phyloP scores from a whole-genome alignment of 2,113 vertebrate genomes.

The Passer domesticus region DNA sequence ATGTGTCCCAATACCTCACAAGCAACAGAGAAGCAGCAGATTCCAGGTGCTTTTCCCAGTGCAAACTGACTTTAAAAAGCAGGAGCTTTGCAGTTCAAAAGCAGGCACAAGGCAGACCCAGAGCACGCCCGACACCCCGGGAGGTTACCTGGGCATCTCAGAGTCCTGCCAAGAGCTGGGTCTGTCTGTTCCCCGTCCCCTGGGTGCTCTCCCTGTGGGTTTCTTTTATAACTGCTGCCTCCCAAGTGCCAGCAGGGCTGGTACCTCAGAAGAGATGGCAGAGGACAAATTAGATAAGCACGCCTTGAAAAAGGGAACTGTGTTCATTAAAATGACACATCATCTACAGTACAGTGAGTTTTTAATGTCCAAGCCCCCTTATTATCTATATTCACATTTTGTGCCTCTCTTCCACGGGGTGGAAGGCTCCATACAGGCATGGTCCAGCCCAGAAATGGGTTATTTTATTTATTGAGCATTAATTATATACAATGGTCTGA shows the following conservation, averaged over 20 bases:
- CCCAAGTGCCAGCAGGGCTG: not conserved
- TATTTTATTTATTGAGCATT: not conserved
- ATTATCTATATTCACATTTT: not conserved
- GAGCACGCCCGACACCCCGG: not conserved
- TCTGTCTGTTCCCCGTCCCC: not conserved
- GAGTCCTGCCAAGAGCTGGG: not conserved
- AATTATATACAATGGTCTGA: not conserved
- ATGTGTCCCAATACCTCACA: accelerated
- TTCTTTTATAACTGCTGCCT: not conserved
- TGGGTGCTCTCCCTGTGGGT: not conserved
- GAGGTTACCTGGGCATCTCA: not conserved
- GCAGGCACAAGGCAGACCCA: not conserved
- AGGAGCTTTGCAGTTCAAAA: not conserved
- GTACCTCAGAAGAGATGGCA: not conserved
- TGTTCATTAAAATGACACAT: conserved; percentile 36
- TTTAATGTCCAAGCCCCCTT: not conserved
- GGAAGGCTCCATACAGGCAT: not conserved
- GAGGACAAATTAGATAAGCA: not conserved
- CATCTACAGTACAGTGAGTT: not conserved
- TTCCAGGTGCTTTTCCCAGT: not conserved
- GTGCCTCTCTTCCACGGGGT: not conserved
- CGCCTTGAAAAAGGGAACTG: conserved; percentile 38
- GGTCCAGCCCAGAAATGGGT: not conserved
- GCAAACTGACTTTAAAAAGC: not conserved
- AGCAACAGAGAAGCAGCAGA: not conserved